A percentile compares a stretch with the other conserved stretches of the same genome.
phyloP scores from a whole-genome alignment of 2,888 invertebrate genomes.

The Dynastes tityus region DNA sequence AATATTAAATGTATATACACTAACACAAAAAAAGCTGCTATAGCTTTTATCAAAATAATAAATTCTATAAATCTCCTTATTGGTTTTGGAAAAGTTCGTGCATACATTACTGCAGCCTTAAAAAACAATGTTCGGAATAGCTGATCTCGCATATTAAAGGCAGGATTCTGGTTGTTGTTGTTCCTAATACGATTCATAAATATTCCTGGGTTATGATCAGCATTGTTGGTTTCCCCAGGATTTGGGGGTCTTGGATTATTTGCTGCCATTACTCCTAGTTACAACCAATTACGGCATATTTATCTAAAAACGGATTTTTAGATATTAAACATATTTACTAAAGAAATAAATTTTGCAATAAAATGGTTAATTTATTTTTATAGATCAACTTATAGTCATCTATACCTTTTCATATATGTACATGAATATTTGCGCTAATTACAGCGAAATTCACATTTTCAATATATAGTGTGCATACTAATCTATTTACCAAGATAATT shows the following conservation, averaged over 20 bases:
- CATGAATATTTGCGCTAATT: conserved; percentile 4
- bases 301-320: conserved; percentile 15
- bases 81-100: conserved; percentile 89
- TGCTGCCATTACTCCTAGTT: conserved; percentile 57
- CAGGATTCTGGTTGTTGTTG: conserved; percentile 80
- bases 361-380: neutral
- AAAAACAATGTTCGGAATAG: conserved; percentile 96
- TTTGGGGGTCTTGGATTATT: conserved; percentile 57
- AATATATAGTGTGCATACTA: neutral
- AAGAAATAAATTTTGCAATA: neutral
- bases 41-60: conserved; percentile 85
- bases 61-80: conserved; percentile 89
- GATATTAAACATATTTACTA: neutral
- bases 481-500: conserved; percentile 10
- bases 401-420: conserved; percentile 8
- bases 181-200: conserved; percentile 71
- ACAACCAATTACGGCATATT: neutral
- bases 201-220: conserved; percentile 56
- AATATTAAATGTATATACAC: conserved; percentile 97
- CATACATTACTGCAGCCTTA: conserved; percentile 92
- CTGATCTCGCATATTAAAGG: conserved; percentile 90
- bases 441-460: conserved; percentile 29
- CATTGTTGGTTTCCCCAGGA: conserved; percentile 59
- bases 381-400: neutral
- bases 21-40: conserved; percentile 90